Conservation (phyloP, 1,140 invertebrate genomes). For the Zaprionus camerounensis region DNA sequence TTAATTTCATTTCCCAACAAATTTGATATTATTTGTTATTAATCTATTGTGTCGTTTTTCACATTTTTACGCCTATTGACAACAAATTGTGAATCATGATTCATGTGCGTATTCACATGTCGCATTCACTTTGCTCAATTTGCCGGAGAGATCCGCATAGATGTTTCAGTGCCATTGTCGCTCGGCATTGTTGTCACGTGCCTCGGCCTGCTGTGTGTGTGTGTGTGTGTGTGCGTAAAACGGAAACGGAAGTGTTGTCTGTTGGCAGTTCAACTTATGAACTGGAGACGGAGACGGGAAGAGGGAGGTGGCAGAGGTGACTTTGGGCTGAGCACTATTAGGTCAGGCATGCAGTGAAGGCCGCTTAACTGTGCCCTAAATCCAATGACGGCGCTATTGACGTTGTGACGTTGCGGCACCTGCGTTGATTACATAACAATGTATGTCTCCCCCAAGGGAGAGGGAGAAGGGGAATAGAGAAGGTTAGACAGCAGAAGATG, state of each 20-base stretch:
- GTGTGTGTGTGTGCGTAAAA: conserved; percentile 49
- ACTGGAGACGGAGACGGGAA: conserved; percentile 1
- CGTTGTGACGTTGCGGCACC: conserved; percentile 40
- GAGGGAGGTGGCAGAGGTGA: background rate
- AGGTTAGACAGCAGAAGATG: conserved; percentile 35
- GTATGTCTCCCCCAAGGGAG: conserved; percentile 3
- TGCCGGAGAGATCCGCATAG: background rate
- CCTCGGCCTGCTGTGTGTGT: background rate
- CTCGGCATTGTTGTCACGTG: conserved; percentile 29
- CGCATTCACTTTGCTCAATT: conserved; percentile 11
- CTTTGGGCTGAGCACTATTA: background rate
- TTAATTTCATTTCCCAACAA: background rate
- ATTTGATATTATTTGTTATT: background rate
- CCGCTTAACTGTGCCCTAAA: conserved; percentile 64
- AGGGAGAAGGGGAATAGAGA: background rate
- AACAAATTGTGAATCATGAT: background rate
- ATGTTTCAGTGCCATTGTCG: conserved; percentile 27
- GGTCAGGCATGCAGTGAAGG: conserved; percentile 31
- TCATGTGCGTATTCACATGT: background rate
- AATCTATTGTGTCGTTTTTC: background rate
- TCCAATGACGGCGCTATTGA: conserved; percentile 35
- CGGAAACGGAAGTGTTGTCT: conserved; percentile 65
- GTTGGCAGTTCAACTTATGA: conserved; percentile 45
- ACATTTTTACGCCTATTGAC: background rate
- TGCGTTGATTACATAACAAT: conserved; percentile 75